phyloP scores from a whole-genome alignment of 1,140 invertebrate species.

The Drosophila virilis region DNA sequence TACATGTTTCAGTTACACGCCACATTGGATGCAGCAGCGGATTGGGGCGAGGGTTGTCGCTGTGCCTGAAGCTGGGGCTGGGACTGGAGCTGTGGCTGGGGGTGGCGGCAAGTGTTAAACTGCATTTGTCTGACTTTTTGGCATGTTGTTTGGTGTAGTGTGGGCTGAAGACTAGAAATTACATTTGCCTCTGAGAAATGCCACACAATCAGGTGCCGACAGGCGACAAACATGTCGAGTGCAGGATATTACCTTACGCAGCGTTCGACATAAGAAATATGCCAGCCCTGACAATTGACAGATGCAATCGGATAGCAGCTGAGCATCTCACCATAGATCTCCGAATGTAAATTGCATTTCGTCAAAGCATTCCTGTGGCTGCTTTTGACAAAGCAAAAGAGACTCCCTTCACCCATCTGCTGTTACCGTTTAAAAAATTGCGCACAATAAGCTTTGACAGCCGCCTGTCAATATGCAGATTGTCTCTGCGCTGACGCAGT shows the following conservation, averaged over 20 bases:
- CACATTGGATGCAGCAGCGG: constrained; percentile 35
- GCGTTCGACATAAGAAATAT: constrained; percentile 59
- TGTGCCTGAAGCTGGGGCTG: not conserved
- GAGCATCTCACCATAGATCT: constrained; percentile 35
- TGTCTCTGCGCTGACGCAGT: constrained; percentile 61
- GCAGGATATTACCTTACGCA: constrained; percentile 64
- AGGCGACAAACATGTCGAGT: constrained; percentile 36
- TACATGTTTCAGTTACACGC: constrained; percentile 74
- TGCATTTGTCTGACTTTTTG: constrained; percentile 70
- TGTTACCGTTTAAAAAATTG: constrained; percentile 41
- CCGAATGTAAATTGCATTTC: constrained; percentile 73
- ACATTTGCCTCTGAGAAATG: constrained; percentile 60
- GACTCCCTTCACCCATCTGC: constrained; percentile 5
- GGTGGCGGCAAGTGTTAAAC: constrained; percentile 70
- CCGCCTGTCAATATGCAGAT: constrained; percentile 76
- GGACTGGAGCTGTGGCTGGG: not conserved
- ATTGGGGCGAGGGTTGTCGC: not conserved
- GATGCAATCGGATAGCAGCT: constrained; percentile 70
- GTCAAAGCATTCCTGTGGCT: constrained; percentile 77
- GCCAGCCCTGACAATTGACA: constrained; percentile 68
- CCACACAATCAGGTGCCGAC: constrained; percentile 67
- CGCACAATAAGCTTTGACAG: constrained; percentile 67
- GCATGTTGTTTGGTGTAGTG: constrained; percentile 23
- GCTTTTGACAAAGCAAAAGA: constrained; percentile 65
- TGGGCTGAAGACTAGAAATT: constrained; percentile 64